Percentiles rank a stretch among this genome's conserved stretches.
Evolutionary conservation across 1,140 invertebrate genomes (phyloP).

Genomic region (Macrotrachela quadricornifera): DNA sequence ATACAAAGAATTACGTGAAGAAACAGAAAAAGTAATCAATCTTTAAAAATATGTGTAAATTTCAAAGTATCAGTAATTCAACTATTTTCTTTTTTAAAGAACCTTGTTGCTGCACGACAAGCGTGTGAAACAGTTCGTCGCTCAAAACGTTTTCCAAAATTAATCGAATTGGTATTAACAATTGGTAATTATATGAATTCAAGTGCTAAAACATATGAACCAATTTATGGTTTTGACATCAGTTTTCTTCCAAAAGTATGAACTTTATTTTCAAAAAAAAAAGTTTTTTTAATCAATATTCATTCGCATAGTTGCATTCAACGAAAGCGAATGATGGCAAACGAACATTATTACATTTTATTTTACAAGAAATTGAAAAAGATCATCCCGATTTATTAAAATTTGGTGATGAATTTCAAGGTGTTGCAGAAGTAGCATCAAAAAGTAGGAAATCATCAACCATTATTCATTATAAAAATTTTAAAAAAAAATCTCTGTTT

Average conservation of each 20-base stretch:
- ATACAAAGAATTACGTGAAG: background rate
- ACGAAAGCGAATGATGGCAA: slow-evolving; percentile 85
- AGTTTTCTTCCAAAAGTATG: slow-evolving; percentile 71
- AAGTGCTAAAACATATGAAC: slow-evolving; percentile 65
- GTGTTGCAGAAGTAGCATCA: slow-evolving; percentile 44
- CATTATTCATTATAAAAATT: background rate
- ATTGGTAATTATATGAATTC: slow-evolving; percentile 87
- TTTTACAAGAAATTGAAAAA: slow-evolving; percentile 62
- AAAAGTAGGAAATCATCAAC: slow-evolving; percentile 17
- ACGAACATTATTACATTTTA: slow-evolving; percentile 69
- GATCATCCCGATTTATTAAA: slow-evolving; percentile 62
- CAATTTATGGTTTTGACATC: slow-evolving; percentile 84
- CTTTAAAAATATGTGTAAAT: slow-evolving; percentile 71
- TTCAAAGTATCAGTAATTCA: too few species aligned
- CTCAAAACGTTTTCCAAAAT: slow-evolving; percentile 66
- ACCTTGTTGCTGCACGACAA: slow-evolving; percentile 75
- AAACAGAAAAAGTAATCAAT: slow-evolving; percentile 45
- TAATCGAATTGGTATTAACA: slow-evolving; percentile 66
- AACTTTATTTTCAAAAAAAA: background rate
- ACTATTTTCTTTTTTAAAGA: slow-evolving; percentile 62
- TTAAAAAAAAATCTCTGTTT: background rate
- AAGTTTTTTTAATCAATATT: slow-evolving; percentile 12
- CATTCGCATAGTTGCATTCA: slow-evolving; percentile 46
- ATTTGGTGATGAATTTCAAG: slow-evolving; percentile 57
- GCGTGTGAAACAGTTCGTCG: slow-evolving; percentile 79